Conservation (phyloP, 2,888 invertebrate genomes). For the Augiades crinisus region DNA sequence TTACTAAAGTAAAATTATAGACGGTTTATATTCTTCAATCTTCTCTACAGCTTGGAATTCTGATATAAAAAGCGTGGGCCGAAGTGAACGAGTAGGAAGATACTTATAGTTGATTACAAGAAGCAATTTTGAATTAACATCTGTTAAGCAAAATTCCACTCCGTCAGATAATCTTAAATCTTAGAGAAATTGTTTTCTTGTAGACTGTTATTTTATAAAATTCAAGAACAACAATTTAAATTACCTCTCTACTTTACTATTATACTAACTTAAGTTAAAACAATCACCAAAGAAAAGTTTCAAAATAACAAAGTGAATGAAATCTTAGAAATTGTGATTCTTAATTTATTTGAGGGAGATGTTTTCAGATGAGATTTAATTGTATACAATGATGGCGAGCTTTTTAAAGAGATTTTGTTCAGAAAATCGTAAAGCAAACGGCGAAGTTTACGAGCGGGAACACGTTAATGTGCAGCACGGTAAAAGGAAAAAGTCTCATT, state of each 20-base stretch:
- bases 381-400: conserved; percentile 24
- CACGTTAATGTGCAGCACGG: conserved; percentile 25
- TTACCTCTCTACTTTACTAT: neutral
- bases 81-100: neutral
- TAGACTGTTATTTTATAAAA: conserved; percentile 1
- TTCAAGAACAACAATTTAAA: conserved; percentile 4
- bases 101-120: neutral
- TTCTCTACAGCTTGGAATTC: neutral
- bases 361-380: conserved; percentile 18
- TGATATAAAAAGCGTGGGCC: neutral
- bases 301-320: conserved; percentile 14
- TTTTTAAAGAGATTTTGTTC: conserved; percentile 26
- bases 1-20: neutral
- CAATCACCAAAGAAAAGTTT: conserved; percentile 1
- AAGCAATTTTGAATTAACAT: neutral
- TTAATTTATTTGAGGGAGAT: conserved; percentile 16
- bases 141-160: neutral
- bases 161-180: neutral
- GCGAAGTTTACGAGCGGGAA: conserved; percentile 27
- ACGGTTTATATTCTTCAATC: neutral
- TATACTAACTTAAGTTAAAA: neutral
- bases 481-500: conserved; percentile 26
- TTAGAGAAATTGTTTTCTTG: conserved; percentile 3
- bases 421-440: conserved; percentile 27
- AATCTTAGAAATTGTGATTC: conserved; percentile 10